Evolutionary conservation across 2,797 vertebrate species (phyloP).

Genomic region (Otolemur crassicaudatus): DNA sequence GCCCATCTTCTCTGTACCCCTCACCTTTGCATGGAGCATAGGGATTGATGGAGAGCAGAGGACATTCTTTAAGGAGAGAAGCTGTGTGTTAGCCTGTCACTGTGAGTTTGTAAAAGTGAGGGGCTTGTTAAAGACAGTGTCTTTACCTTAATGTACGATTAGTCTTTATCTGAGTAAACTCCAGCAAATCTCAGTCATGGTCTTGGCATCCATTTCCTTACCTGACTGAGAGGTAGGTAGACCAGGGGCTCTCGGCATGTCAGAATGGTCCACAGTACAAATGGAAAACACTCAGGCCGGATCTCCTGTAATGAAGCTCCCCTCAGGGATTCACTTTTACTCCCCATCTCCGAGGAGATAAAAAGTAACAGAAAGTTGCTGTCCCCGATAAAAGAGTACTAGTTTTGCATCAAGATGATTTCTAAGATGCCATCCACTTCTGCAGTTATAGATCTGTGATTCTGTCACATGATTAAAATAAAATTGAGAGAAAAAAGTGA

Average conservation of each 20-base stretch:
- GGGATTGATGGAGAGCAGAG: neutral
- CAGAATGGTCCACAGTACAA: neutral
- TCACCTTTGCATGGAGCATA: neutral
- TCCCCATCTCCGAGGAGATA: neutral
- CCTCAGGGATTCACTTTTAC: neutral
- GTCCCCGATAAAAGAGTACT: neutral
- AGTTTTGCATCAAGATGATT: neutral
- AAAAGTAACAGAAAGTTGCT: neutral
- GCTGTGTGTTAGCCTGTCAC: neutral
- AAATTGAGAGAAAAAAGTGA: neutral
- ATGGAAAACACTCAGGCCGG: accelerated
- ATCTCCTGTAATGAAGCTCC: neutral
- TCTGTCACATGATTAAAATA: neutral
- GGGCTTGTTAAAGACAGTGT: neutral
- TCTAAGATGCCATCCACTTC: neutral
- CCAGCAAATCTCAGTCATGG: neutral
- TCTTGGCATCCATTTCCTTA: neutral
- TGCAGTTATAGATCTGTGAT: neutral
- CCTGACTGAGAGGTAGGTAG: neutral
- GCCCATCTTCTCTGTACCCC: no score
- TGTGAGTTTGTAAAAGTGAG: neutral
- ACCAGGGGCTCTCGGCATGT: neutral
- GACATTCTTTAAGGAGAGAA: neutral
- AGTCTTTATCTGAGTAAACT: neutral
- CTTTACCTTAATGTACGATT: neutral